These are phyloP conservation scores for Drosophila tani DNA, from an alignment of 1,140 invertebrate species.

Conservation along the genomic window DNA sequence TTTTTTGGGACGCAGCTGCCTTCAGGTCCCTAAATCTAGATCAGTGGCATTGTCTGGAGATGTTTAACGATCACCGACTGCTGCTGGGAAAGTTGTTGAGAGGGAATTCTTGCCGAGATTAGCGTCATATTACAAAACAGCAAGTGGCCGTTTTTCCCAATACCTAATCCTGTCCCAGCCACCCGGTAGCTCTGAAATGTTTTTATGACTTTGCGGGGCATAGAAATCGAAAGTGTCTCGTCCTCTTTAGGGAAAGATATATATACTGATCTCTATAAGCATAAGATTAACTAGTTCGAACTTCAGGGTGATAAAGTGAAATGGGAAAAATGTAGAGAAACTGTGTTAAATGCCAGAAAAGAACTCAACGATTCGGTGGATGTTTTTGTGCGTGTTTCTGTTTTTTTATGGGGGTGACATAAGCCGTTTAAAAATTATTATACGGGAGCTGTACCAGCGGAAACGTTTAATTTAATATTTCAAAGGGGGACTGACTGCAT, in stretches of 20 bases:
- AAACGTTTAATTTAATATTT: slow-evolving; percentile 65
- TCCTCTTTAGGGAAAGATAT: slow-evolving; percentile 18
- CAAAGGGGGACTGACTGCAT: slow-evolving; percentile 20
- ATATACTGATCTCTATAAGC: slow-evolving; percentile 19
- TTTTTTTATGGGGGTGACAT: slow-evolving; percentile 57
- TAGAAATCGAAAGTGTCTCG: slow-evolving; percentile 54
- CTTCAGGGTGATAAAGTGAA: slow-evolving; percentile 20
- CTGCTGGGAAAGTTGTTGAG: slow-evolving; percentile 62
- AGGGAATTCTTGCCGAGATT: slow-evolving; percentile 65
- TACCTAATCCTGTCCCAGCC: slow-evolving; percentile 31
- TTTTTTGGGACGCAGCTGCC: slow-evolving; percentile 37
- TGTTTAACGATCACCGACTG: slow-evolving; percentile 49
- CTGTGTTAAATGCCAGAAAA: slow-evolving; percentile 23
- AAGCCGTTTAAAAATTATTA: slow-evolving; percentile 45
- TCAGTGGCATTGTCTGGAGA: slow-evolving; percentile 42
- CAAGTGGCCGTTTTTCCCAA: slow-evolving; percentile 49
- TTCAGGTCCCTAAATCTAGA: slow-evolving; percentile 45
- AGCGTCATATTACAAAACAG: slow-evolving; percentile 76
- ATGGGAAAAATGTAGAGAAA: slow-evolving; percentile 19
- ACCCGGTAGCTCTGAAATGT: slow-evolving; percentile 45
- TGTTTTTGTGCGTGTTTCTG: slow-evolving; percentile 28
- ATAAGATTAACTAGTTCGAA: slow-evolving; percentile 55
- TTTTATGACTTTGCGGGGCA: slow-evolving; percentile 65
- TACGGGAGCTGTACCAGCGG: slow-evolving; percentile 34
- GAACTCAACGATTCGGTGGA: slow-evolving; percentile 9